A percentile compares a stretch with the other conserved stretches of the same genome.
Evolutionary conservation across 1,140 invertebrate genomes (phyloP).

Genomic region (Leptinotarsa undecemlineata): DNA sequence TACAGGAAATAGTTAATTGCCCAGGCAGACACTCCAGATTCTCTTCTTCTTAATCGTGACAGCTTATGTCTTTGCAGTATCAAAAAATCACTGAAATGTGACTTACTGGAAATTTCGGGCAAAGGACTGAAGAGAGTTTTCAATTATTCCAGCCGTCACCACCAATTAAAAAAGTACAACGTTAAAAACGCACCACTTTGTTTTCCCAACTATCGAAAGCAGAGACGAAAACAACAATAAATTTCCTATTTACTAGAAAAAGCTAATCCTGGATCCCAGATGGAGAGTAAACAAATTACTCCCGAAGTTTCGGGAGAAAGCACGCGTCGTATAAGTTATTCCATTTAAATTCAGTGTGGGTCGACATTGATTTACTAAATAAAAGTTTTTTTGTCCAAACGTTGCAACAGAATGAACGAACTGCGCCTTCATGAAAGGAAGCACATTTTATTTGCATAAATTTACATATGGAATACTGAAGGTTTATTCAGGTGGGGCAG

Average conservation of each 20-base stretch:
- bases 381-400: slow-evolving; percentile 1
- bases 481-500: background rate
- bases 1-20: too few species aligned
- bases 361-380: slow-evolving; percentile 8
- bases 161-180: too few species aligned
- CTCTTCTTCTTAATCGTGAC: too few species aligned
- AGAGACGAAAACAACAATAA: background rate
- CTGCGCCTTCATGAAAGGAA: background rate
- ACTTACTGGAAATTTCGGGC: too few species aligned
- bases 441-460: slow-evolving; percentile 1
- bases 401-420: background rate
- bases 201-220: too few species aligned
- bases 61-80: too few species aligned
- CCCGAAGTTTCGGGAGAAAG: background rate
- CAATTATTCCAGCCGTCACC: too few species aligned
- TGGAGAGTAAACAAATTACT: slow-evolving; percentile 8
- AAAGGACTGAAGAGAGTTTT: too few species aligned
- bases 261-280: background rate
- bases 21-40: too few species aligned
- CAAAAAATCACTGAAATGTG: too few species aligned
- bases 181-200: too few species aligned
- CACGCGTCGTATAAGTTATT: background rate
- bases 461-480: background rate
- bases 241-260: background rate
- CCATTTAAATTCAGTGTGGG: slow-evolving; percentile 2